Base-by-base conservation (phyloP, 1,140 invertebrate species). In the Heliothis subflexa region DNA sequence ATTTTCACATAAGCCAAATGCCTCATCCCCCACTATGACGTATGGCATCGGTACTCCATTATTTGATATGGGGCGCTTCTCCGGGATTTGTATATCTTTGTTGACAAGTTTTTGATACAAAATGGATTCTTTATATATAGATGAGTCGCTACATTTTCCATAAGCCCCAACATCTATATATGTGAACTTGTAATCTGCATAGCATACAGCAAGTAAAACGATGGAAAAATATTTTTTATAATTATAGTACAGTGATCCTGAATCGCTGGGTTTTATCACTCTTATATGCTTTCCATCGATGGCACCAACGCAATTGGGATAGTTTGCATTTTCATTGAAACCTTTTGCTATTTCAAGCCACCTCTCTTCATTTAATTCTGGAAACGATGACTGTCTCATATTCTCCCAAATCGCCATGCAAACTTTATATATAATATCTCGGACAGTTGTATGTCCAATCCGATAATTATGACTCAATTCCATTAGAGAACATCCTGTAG, bases 11-110 rank as follows among this genome's bases (percentile, higher is more conserved):
- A 89, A 75, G 57, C 71, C 72, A 75, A 89, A 88, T 52, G 87
- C 86, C 55, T 87, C 84, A 76, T 88, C 84, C 5, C 81, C 85
- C 50, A 89, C 49, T 57, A 88, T 77, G 47, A 87, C 86, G 81
- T 85, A 64, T 18, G 85, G 86, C 52, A 85, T 62, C 59, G 59
- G 28, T 18, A 57, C 49, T 70, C 78, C 80, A 79, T 78, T 81
- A 40, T 75, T 59, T 40, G 72, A 73, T 71, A 79, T 80, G 64
- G 64, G 64, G 64, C 47, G 16, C 45, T 68, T 68, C 45, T 50
- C 47, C 64, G 64, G 64, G 16, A 68, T 68, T 50, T 68, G 45
- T 50, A 68, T 21, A 68, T 68, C 64, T 50, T 68, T 68, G 18
- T 68, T 68, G 45, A 68, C 45, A 68, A 62, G 57, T 64, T 64